Evolutionary conservation across 2,888 invertebrate genomes (phyloP), one percentile per base, ranked within the genome.

Genomic region (Rhagonycha lutea): DNA sequence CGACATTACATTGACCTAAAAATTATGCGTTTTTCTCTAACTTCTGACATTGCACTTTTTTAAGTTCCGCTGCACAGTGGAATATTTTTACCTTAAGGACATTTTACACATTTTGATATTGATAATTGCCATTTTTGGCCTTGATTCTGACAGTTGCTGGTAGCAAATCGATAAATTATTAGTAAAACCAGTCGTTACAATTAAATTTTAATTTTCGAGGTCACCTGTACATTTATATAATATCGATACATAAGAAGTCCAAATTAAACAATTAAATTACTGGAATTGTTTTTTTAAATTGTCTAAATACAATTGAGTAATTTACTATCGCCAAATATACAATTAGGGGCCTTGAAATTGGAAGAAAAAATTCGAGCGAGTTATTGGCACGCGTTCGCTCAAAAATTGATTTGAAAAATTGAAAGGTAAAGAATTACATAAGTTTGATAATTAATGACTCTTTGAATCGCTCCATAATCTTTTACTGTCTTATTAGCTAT

Each of bases 21-120:
- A 47, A 47, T 47, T 47, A 47, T 47, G 47, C 47, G 47, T 47
- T 47, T 47, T 47, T n/a, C 47, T 47, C 47, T 8, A n/a, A n/a
- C 63, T 65, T 65, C 26, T 65, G 63, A 65, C 63, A 65, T 65
- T 65, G 63, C 63, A 65, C 26, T 65, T 47, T 47, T 65, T n/a
- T 65, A 12, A 65, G 8, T 65, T 65, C 23, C 63, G 23, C 26
- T 24, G 10, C 26, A n/a, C 14, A 65, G n/a, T 65, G 63, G 23
- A 26, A 23, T 12, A 24, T 65, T 26, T n/a, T 65, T 65, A 65
- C 24, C 63, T 65, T 65, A 23, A 26, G 63, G 63, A 65, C 24
- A 65, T 65, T 65, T 65, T 65, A 65, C 63, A 65, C 24, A 65
- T 65, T 65, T 65, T 62, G 18, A 18, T 12, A 62, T 23, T 23